Percentiles rank a stretch among this genome's conserved stretches.
Evolutionary conservation across 2,113 vertebrate genomes (phyloP).

Genomic region (Scomber colias): DNA sequence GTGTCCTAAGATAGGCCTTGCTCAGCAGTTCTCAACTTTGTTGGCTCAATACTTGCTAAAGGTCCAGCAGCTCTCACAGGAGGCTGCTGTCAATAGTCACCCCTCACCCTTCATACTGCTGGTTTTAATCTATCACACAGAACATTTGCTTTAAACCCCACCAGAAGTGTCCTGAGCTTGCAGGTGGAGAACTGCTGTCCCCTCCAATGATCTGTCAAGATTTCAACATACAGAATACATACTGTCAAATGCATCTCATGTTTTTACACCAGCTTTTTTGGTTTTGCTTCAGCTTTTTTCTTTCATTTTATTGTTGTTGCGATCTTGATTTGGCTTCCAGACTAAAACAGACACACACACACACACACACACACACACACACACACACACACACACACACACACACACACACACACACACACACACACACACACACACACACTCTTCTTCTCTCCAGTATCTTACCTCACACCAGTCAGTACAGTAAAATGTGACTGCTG

Average conservation of each 20-base stretch:
- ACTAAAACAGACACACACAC: background rate
- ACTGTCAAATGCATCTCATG: constrained; percentile 68
- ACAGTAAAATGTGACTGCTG: constrained; percentile 3
- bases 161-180: constrained; percentile 11
- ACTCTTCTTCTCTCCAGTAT: background rate
- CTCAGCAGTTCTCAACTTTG: constrained; percentile 68
- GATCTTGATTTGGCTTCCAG: constrained; percentile 33
- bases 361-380: background rate
- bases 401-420: no score
- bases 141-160: background rate
- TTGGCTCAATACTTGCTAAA: constrained; percentile 39
- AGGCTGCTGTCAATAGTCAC: background rate
- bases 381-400: no score
- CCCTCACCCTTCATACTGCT: background rate
- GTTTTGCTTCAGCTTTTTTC: constrained; percentile 60
- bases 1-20: constrained; percentile 45
- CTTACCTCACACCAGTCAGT: background rate
- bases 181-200: constrained; percentile 57
- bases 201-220: constrained; percentile 5
- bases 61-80: constrained; percentile 1
- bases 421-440: no score
- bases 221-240: constrained; percentile 79
- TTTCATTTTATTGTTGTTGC: background rate
- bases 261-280: constrained; percentile 55
- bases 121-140: background rate